Percentiles rank a stretch among this genome's conserved stretches.
phyloP scores from a whole-genome alignment of 64 coral and sea anemone species.

The Orbicella faveolata region DNA sequence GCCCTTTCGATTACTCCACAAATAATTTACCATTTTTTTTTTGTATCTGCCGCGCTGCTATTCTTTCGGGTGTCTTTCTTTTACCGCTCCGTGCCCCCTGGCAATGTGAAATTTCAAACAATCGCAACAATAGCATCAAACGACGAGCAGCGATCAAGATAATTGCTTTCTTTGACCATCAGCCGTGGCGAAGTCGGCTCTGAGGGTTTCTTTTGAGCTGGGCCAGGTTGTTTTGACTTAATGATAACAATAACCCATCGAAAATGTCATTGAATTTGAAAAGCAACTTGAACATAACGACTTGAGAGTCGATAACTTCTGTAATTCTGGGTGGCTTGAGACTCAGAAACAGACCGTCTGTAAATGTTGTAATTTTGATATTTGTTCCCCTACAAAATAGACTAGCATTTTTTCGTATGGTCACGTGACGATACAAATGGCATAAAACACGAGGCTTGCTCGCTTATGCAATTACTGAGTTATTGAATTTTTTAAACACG shows the following conservation, averaged over 20 bases:
- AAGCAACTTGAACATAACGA: background rate
- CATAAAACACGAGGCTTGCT: too few species aligned
- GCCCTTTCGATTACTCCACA: slow-evolving; percentile 5
- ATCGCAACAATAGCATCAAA: slow-evolving; percentile 27
- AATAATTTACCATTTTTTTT: background rate
- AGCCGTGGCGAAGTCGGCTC: background rate
- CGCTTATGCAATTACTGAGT: too few species aligned
- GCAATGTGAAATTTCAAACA: slow-evolving; percentile 7
- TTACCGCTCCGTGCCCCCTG: slow-evolving; percentile 16
- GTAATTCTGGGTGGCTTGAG: too few species aligned
- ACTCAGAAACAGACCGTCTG: too few species aligned
- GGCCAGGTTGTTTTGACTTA: background rate
- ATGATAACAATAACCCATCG: background rate
- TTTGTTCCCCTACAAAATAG: too few species aligned
- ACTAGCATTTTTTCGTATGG: too few species aligned
- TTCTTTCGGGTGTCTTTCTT: background rate
- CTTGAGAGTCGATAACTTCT: slow-evolving; percentile 1
- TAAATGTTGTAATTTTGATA: too few species aligned
- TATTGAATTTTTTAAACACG: too few species aligned
- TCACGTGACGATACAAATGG: too few species aligned
- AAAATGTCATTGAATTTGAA: slow-evolving; percentile 5
- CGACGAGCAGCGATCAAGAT: background rate
- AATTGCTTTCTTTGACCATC: slow-evolving; percentile 16
- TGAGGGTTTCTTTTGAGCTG: background rate
- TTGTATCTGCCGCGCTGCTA: slow-evolving; percentile 14